Evolutionary conservation across 2,113 vertebrate species (phyloP), one percentile per base, ranked within the genome.

Genomic region (Hippotragus niger): DNA sequence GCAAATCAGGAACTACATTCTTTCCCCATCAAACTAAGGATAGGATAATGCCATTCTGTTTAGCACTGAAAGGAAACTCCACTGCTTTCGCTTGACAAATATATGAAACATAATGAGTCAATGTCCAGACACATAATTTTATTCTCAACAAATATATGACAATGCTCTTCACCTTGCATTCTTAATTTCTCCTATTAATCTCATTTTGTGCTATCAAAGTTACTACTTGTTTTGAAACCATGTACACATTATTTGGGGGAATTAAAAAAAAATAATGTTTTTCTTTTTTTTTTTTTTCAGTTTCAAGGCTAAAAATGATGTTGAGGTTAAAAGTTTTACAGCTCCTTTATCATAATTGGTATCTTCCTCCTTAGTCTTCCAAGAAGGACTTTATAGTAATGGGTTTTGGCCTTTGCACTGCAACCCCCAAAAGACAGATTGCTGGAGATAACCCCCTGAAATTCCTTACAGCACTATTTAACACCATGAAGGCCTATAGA

Each of bases 361-460:
- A 96, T 88, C 96, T 96, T 36, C 0, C 94, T 97, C 97, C 85
- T 58, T 74, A 71, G 23, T 96, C 92, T 78, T 95, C 87, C 82
- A 94, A 88, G 85, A 98, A 62, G 95, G 97, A 47, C 82, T 98
- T 95, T 96, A 92, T 87, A 92, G 94, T 55, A 96, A 90, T n/a
- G 90, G 90, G 45, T 50, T 91, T 91, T 86, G 88, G 96, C 93
- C 95, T 96, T 95, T 40, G 7, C 47, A 97, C 94, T 87, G 88
- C 21, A 95, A 93, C 53, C 82, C 76, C 43, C 74, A 97, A 97
- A 98, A 98, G 98, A 33, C 96, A 98, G 98, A 98, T 98, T 88
- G 64, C 74, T 80, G n/a, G 90, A 98, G 98, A 92, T 94, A 96
- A 98, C 93, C 80, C 31, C 92, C 97, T 97, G 55, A 96, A 97